phyloP scores from a whole-genome alignment of 2,888 invertebrate genomes.

The Drosophila algonquin region DNA sequence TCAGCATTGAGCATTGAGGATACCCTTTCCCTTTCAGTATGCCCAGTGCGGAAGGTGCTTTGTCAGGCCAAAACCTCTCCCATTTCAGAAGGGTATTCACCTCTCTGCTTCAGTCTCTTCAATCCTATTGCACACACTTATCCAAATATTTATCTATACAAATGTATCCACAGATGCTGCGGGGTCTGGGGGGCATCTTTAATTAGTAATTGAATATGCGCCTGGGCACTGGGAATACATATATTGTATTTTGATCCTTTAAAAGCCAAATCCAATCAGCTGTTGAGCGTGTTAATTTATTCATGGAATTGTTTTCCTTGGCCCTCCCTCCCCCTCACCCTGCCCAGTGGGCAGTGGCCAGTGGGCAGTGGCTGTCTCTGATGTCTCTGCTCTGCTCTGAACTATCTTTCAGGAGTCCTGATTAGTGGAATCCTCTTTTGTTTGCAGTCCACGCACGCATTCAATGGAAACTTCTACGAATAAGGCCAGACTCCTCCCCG shows the following conservation, averaged over 20 bases:
- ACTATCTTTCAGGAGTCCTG: slow-evolving; percentile 15
- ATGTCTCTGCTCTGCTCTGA: too few relatives aligned
- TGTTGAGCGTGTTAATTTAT: slow-evolving; percentile 69
- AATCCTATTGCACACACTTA: neutral
- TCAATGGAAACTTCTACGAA: slow-evolving; percentile 31
- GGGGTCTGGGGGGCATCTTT: slow-evolving; percentile 11
- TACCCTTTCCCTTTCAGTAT: slow-evolving; percentile 2
- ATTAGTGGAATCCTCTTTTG: slow-evolving; percentile 45
- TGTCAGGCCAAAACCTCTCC: too few relatives aligned
- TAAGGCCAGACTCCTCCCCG: neutral
- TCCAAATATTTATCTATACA: neutral
- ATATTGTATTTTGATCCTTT: slow-evolving; percentile 22
- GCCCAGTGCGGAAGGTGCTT: neutral
- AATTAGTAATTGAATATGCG: slow-evolving; percentile 67
- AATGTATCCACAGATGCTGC: neutral
- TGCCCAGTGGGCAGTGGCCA: too few relatives aligned
- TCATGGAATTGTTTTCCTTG: slow-evolving; percentile 55
- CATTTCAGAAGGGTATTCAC: neutral
- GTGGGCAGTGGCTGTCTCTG: too few relatives aligned
- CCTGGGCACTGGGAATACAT: slow-evolving; percentile 17
- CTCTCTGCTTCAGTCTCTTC: neutral
- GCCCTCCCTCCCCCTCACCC: neutral
- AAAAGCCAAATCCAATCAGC: slow-evolving; percentile 66
- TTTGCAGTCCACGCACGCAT: slow-evolving; percentile 49
- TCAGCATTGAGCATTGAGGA: neutral